Evolutionary conservation across 2,888 invertebrate genomes (phyloP).

Genomic region (Drosophila kambysellisi): DNA sequence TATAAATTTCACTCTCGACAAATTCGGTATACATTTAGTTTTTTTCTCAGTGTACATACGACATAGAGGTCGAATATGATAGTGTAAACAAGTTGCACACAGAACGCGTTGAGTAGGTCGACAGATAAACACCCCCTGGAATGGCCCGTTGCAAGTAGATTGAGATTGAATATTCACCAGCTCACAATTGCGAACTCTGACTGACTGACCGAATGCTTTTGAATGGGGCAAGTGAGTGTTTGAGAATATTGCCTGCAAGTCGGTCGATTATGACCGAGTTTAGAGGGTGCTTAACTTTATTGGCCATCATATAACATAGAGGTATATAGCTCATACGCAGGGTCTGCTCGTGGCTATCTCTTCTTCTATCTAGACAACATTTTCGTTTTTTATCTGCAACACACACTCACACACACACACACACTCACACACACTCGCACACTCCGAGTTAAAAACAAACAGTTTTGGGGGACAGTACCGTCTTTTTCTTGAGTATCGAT

Average conservation of each 20-base stretch:
- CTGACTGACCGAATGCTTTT: conserved; percentile 17
- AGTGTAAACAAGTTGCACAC: conserved; percentile 57
- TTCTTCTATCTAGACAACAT: conserved; percentile 71
- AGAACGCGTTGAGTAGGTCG: conserved; percentile 60
- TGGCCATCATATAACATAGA: conserved; percentile 43
- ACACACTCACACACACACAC: conserved; percentile 13
- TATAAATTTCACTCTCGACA: background rate
- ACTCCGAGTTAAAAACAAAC: conserved; percentile 22
- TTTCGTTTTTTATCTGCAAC: conserved; percentile 47
- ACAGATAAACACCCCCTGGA: conserved; percentile 56
- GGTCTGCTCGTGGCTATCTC: conserved; percentile 63
- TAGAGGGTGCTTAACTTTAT: conserved; percentile 62
- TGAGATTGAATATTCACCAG: conserved; percentile 16
- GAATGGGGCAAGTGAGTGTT: conserved; percentile 7
- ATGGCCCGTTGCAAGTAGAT: conserved; percentile 9
- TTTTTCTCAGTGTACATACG: conserved; percentile 1
- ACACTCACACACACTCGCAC: conserved; percentile 2
- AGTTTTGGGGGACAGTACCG: conserved; percentile 64
- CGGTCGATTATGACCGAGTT: conserved; percentile 55
- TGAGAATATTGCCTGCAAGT: conserved; percentile 5
- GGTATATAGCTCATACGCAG: conserved; percentile 67
- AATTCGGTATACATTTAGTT: background rate
- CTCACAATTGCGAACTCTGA: conserved; percentile 36
- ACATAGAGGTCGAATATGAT: conserved; percentile 32
- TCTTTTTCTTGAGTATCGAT: conserved; percentile 41